phyloP scores from a whole-genome alignment of 2,888 invertebrate genomes.

The Diarsia mendica region DNA sequence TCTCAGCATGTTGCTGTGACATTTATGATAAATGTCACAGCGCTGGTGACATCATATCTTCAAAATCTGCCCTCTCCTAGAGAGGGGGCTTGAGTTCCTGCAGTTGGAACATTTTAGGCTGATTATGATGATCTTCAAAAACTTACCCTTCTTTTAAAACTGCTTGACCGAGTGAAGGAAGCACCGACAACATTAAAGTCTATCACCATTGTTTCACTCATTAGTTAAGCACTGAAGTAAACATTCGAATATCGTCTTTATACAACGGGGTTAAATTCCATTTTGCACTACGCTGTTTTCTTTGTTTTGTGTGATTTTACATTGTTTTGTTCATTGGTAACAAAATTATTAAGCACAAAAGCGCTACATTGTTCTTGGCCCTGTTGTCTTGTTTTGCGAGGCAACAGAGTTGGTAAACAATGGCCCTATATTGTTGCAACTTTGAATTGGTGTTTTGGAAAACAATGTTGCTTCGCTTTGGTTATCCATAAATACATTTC shows the following conservation, averaged over 20 bases:
- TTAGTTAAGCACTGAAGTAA: slow-evolving; percentile 8
- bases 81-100: too few relatives aligned
- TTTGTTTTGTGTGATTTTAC: background rate
- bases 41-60: too few relatives aligned
- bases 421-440: background rate
- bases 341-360: background rate
- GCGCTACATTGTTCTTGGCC: background rate
- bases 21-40: too few relatives aligned
- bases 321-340: background rate
- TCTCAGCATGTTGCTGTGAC: too few relatives aligned
- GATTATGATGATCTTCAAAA: background rate
- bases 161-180: slow-evolving; percentile 66
- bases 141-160: slow-evolving; percentile 72
- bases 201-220: slow-evolving; percentile 64
- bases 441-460: background rate
- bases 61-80: too few relatives aligned
- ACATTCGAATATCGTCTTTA: background rate
- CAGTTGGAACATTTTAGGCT: too few relatives aligned
- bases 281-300: background rate
- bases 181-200: slow-evolving; percentile 67
- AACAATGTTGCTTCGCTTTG: background rate
- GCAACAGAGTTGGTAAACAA: background rate
- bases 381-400: background rate
- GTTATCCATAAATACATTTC: background rate
- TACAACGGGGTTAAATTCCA: background rate